Percentiles rank a stretch among this genome's conserved stretches.
These are phyloP conservation scores for Erpornis zantholeuca DNA, from an alignment of 2,113 vertebrate species.

Conservation along the genomic window DNA sequence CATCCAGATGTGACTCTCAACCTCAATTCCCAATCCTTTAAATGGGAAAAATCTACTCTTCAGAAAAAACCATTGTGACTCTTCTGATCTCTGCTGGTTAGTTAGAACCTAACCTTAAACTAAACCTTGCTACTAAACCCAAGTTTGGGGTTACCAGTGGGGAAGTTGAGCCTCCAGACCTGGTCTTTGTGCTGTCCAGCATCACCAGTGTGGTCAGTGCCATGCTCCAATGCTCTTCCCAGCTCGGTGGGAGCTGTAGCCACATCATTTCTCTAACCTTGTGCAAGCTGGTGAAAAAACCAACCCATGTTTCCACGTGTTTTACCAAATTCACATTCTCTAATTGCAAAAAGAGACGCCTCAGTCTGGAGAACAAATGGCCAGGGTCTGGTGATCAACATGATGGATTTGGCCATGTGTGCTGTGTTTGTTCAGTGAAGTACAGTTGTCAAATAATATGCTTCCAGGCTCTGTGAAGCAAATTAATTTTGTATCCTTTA, in stretches of 20 bases:
- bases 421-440: conserved; percentile 50
- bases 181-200: neutral
- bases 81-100: neutral
- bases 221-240: neutral
- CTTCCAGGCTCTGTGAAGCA: conserved; percentile 59
- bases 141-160: neutral
- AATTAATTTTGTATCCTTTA: conserved; percentile 69
- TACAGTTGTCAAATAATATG: conserved; percentile 52
- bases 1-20: neutral
- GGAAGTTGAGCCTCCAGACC: neutral
- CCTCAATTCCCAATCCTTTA: neutral
- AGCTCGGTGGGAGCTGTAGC: neutral
- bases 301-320: neutral
- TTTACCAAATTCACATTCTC: neutral
- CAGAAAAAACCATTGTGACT: neutral
- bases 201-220: too few relatives aligned
- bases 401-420: conserved; percentile 37
- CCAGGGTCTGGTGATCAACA: neutral
- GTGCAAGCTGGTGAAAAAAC: neutral
- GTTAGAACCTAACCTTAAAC: neutral
- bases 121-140: neutral
- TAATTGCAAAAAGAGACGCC: neutral
- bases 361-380: conserved; percentile 13
- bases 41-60: neutral
- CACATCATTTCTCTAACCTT: neutral